phyloP scores from a whole-genome alignment of 2,113 vertebrate species.

The Hemichromis elongatus region DNA sequence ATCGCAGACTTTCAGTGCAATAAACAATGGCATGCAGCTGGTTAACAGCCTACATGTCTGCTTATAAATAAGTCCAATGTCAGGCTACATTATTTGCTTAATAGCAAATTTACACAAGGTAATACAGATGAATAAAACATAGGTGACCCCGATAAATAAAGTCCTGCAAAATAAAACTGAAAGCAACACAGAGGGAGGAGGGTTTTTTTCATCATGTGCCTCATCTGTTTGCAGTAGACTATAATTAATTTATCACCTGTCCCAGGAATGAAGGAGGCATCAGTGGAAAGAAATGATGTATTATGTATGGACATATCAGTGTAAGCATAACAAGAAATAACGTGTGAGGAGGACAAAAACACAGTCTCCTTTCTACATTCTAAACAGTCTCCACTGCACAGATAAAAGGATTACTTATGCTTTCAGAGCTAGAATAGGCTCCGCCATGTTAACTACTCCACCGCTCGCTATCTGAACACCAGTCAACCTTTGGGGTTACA shows the following conservation, averaged over 20 bases:
- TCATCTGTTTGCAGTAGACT: conserved; percentile 10
- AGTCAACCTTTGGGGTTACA: conserved; percentile 41
- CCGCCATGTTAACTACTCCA: conserved; percentile 4
- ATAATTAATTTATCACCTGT: conserved; percentile 58
- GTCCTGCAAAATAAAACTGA: not conserved
- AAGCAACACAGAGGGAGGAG: not conserved
- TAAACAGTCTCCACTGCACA: not conserved
- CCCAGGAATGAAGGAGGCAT: conserved; percentile 19
- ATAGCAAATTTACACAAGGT: not conserved
- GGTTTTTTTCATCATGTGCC: not conserved
- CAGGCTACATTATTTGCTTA: not conserved
- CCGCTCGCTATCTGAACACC: conserved; percentile 36
- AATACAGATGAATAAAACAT: conserved; percentile 11
- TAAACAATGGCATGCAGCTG: not conserved
- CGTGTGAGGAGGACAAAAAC: not conserved
- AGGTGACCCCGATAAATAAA: not conserved
- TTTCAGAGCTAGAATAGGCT: conserved; percentile 11
- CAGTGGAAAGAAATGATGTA: conserved; percentile 21
- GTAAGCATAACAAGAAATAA: not conserved
- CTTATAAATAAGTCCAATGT: no score
- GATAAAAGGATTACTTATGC: conserved; percentile 41
- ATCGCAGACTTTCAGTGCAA: not conserved
- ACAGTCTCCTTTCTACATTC: not conserved
- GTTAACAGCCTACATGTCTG: not conserved
- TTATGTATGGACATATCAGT: conserved; percentile 49